Evolutionary conservation across 2,888 invertebrate genomes (phyloP), one percentile per base, ranked within the genome.

Genomic region (Eilema sororculum): DNA sequence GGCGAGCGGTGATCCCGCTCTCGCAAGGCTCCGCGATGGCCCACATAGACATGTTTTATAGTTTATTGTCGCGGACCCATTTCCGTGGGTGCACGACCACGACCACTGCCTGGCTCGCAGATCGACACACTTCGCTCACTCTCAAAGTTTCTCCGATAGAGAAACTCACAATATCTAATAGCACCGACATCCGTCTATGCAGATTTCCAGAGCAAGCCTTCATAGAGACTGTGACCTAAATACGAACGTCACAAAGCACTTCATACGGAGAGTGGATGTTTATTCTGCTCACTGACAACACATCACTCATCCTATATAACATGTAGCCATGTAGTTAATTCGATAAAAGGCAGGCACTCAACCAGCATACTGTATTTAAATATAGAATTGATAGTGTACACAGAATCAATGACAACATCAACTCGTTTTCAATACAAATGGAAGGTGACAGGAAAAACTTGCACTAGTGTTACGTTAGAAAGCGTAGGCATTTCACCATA

Each of bases 181-280:
- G 90, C 91, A 88, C 91, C 89, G 79, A 93, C 93, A 94, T 94
- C 94, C 94, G 94, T 93, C 93, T 94, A 94, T 94, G 94, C 93
- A 94, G 93, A 94, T 94, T 94, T 93, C 93, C 93, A 93, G 93
- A 94, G 91, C 93, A 89, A 91, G 88, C 90, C 91, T 92, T 89
- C 90, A 90, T 87, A 85, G 84, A 88, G 87, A 89, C 82, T 84
- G 82, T 89, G 92, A 92, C 92, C 94, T 91, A 93, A 93, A 93
- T 93, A 91, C 78, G 86, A 85, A 82, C 85, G 80, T 83, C 87
- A 91, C 89, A 90, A 89, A 89, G 88, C 87, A 81, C 66, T 52
- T 25, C 78, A 77, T 86, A 84, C 82, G 80, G 86, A 84, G 85
- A 87, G 87, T 90, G 87, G 89, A 86, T 78, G 75, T 85, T 87